Percentiles rank a stretch among this genome's conserved stretches.
phyloP scores from a whole-genome alignment of 2,797 vertebrate genomes.

The Lophotriccus pileatus region DNA sequence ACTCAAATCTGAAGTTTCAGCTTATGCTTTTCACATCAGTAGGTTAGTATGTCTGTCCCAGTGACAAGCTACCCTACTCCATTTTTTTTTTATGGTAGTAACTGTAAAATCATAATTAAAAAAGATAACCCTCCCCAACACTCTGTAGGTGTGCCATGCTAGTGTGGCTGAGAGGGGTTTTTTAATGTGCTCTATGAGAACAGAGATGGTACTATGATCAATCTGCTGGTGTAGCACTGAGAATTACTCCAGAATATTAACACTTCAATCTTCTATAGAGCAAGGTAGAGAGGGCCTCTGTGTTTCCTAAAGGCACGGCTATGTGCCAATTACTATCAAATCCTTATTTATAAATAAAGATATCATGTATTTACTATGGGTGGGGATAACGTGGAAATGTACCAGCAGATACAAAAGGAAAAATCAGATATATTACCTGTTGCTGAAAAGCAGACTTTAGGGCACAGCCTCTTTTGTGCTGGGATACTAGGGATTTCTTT shows the following conservation, averaged over 20 bases:
- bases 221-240: not conserved
- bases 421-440: not conserved
- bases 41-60: not conserved
- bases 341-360: not conserved
- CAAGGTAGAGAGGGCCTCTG: not conserved
- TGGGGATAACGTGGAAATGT: not conserved
- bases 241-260: not conserved
- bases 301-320: not conserved
- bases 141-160: not conserved
- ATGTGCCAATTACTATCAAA: not conserved
- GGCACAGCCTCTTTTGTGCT: not conserved
- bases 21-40: accelerated
- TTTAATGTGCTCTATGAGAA: not conserved
- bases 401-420: not conserved
- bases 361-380: not conserved
- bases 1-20: not conserved
- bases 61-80: not conserved
- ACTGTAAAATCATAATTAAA: not conserved
- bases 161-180: accelerated
- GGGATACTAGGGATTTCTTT: not conserved
- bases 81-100: not conserved
- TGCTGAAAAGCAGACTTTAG: not conserved
- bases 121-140: not conserved
- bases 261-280: not conserved
- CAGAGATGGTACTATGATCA: not conserved